These are phyloP conservation scores for Atherinosoma microstoma DNA, from an alignment of 2,797 vertebrate genomes.

Conservation along the genomic window DNA sequence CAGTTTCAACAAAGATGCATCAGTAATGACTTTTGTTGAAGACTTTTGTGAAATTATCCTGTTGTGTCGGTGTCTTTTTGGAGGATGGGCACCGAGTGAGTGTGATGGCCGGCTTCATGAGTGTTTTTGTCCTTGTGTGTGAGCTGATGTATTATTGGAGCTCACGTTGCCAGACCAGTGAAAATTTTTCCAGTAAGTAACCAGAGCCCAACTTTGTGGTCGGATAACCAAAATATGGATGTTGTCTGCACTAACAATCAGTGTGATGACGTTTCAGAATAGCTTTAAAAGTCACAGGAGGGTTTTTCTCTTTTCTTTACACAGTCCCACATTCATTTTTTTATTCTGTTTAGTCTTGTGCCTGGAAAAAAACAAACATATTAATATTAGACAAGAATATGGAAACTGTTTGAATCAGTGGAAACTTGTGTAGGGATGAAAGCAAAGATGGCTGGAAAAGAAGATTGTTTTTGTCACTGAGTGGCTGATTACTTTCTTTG, in stretches of 20 bases:
- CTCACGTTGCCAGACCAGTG: conserved; percentile 30
- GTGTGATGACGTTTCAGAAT: conserved; percentile 9
- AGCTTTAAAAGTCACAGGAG: background rate
- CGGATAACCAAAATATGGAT: conserved; percentile 35
- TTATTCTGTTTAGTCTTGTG: background rate
- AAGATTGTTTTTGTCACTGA: background rate
- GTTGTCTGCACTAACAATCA: conserved; percentile 25
- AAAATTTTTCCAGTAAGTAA: conserved; percentile 57
- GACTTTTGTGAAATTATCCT: background rate
- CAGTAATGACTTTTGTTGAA: background rate
- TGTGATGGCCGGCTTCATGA: background rate
- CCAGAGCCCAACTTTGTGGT: conserved; percentile 24
- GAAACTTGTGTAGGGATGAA: background rate
- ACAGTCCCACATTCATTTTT: background rate
- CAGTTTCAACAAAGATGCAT: background rate
- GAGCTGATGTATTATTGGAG: conserved; percentile 29
- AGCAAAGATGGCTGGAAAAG: no score
- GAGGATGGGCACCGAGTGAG: background rate
- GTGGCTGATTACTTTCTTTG: background rate
- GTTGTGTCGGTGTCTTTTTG: background rate
- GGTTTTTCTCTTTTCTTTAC: conserved; percentile 5
- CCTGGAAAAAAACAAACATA: background rate
- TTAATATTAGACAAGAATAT: background rate
- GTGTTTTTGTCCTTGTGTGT: conserved; percentile 18
- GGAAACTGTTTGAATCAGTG: background rate